phyloP scores from a whole-genome alignment of 2,888 invertebrate species.

The Apomyelois bistriatella region DNA sequence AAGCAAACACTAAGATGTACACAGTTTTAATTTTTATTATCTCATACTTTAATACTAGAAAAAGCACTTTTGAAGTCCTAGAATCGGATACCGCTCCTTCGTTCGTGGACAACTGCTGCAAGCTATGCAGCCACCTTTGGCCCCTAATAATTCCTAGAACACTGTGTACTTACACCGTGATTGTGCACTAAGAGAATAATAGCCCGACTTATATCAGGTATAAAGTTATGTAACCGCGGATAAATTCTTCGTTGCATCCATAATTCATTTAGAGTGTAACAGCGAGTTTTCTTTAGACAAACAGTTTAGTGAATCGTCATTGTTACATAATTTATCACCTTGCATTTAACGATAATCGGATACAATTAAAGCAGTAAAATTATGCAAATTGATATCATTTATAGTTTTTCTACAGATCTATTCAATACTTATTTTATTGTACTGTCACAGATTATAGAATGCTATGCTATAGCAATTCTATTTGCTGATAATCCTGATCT shows the following conservation, averaged over 20 bases:
- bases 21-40: too few species aligned
- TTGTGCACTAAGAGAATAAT: slow-evolving; percentile 10
- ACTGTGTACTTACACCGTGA: slow-evolving; percentile 13
- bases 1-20: too few species aligned
- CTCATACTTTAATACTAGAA: background rate
- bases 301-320: background rate
- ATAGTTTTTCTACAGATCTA: too few species aligned
- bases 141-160: slow-evolving; percentile 18
- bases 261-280: background rate
- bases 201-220: background rate
- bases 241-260: slow-evolving; percentile 3
- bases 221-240: background rate
- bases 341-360: too few species aligned
- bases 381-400: too few species aligned
- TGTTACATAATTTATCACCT: background rate
- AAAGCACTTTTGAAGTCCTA: background rate
- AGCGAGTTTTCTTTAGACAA: background rate
- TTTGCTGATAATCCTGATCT: too few species aligned
- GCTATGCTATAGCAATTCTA: too few species aligned
- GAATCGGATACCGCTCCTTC: background rate
- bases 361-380: too few species aligned
- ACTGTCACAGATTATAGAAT: too few species aligned
- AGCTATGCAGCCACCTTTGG: slow-evolving; percentile 17
- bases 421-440: too few species aligned
- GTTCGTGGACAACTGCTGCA: slow-evolving; percentile 7